Percentiles rank a stretch among this genome's conserved stretches.
Conservation (phyloP, 2,888 invertebrate species). For the Epinotia demarniana region DNA sequence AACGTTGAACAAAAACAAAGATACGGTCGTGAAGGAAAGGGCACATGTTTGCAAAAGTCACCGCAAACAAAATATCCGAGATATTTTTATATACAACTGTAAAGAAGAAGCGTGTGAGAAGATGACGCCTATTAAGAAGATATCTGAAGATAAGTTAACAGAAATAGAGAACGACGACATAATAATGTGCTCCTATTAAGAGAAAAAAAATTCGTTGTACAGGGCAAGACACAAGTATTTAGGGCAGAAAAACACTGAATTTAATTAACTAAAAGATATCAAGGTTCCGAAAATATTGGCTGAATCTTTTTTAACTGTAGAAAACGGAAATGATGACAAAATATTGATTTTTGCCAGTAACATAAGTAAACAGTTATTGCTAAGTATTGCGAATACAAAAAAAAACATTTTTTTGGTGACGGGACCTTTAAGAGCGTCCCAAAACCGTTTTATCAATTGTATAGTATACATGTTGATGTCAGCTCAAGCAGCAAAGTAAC, state of each 20-base stretch:
- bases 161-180: background rate
- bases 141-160: background rate
- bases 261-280: too few species aligned
- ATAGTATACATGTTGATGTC: background rate
- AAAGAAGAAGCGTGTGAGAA: background rate
- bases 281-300: too few species aligned
- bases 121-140: slow-evolving; percentile 4
- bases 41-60: background rate
- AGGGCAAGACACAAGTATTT: too few species aligned
- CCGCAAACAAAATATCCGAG: background rate
- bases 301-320: background rate
- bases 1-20: background rate
- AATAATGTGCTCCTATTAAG: too few species aligned
- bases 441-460: background rate
- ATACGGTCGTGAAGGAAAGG: background rate
- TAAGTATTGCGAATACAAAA: too few species aligned
- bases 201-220: too few species aligned
- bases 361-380: background rate
- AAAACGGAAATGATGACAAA: background rate
- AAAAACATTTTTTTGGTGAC: background rate
- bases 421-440: background rate
- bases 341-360: slow-evolving; percentile 4
- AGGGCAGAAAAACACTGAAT: too few species aligned
- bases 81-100: background rate
- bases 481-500: background rate